Conservation (phyloP, 2,888 invertebrate species). For the Norana najaformis region DNA sequence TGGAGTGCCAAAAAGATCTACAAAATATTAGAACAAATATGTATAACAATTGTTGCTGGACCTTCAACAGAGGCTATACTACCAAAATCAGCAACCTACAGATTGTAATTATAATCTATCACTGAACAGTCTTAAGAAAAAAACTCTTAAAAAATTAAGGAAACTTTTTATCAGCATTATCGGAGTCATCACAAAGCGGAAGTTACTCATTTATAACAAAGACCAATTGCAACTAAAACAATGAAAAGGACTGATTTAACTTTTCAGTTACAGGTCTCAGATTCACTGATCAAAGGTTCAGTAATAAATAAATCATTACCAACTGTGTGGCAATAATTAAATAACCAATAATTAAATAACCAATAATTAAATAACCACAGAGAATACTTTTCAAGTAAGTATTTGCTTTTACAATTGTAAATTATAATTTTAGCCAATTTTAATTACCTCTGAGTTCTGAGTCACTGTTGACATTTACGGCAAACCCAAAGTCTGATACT, state of each 20-base stretch:
- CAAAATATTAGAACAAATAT: constrained; percentile 52
- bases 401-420: neutral
- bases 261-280: neutral
- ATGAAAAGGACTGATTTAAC: neutral
- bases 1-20: constrained; percentile 90
- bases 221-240: neutral
- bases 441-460: constrained; percentile 56
- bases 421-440: neutral
- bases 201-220: neutral
- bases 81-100: neutral
- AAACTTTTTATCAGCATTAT: neutral
- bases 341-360: neutral
- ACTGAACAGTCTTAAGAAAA: neutral
- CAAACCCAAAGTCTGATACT: constrained; percentile 98
- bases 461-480: constrained; percentile 63
- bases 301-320: neutral
- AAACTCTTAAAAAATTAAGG: neutral
- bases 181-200: neutral
- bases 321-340: neutral
- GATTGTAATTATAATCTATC: neutral
- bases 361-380: neutral
- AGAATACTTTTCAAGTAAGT: no score
- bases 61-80: neutral
- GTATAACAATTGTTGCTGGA: neutral
- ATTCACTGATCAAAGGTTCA: neutral